phyloP scores from a whole-genome alignment of 2,888 invertebrate genomes.

The Parnassius apollo region DNA sequence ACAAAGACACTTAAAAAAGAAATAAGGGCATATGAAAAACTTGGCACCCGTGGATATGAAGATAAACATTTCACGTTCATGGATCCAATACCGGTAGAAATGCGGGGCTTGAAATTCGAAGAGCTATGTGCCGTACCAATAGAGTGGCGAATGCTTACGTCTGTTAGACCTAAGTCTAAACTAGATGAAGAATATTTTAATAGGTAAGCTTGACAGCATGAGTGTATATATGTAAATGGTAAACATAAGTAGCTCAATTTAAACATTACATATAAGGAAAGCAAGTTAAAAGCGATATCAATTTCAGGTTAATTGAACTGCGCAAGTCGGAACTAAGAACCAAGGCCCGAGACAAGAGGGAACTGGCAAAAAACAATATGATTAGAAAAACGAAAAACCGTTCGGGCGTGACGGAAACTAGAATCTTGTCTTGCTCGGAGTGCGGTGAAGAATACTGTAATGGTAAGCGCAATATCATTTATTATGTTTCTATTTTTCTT shows the following conservation, averaged over 20 bases:
- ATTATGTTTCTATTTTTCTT: too few species aligned
- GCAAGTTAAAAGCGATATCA: conserved; percentile 1
- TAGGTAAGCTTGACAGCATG: conserved; percentile 63
- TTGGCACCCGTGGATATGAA: conserved; percentile 82
- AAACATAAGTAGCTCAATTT: too few species aligned
- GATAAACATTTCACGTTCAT: conserved; percentile 78
- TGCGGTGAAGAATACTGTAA: conserved; percentile 94
- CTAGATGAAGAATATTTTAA: conserved; percentile 94
- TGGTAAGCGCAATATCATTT: conserved; percentile 57
- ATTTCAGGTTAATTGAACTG: conserved; percentile 87
- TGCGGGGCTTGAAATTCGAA: conserved; percentile 86
- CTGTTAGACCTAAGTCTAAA: conserved; percentile 90
- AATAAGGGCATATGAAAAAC: conserved; percentile 82
- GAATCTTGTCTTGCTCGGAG: conserved; percentile 87
- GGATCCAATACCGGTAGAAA: conserved; percentile 91
- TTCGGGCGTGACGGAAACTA: conserved; percentile 89
- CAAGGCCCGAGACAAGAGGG: conserved; percentile 85
- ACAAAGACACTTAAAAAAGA: conserved; percentile 89
- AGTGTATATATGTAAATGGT: too few species aligned
- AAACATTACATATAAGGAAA: not conserved
- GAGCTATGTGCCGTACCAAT: conserved; percentile 93
- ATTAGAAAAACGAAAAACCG: conserved; percentile 90
- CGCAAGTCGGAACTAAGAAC: conserved; percentile 89
- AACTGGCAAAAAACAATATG: conserved; percentile 83
- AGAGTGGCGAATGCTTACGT: conserved; percentile 96